A percentile compares a stretch with the other conserved stretches of the same genome.
phyloP scores from a whole-genome alignment of 2,888 invertebrate genomes.

The Trachelus troglodyta region DNA sequence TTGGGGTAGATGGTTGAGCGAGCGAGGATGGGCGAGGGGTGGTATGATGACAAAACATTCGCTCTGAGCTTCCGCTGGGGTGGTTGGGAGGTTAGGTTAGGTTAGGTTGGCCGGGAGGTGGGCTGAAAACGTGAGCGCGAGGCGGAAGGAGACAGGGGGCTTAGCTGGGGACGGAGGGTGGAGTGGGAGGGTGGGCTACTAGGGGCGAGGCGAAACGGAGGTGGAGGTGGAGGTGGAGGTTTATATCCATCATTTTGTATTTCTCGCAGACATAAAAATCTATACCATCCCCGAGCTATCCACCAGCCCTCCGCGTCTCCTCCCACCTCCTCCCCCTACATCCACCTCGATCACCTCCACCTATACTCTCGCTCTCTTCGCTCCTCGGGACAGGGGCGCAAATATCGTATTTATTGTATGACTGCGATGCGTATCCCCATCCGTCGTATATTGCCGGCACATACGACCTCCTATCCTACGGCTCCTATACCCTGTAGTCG shows the following conservation, averaged over 20 bases:
- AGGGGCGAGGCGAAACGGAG: constrained; percentile 39
- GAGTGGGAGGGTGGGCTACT: constrained; percentile 25
- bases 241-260: constrained; percentile 65
- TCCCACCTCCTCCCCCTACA: constrained; percentile 13
- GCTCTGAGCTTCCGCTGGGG: constrained; percentile 57
- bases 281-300: constrained; percentile 56
- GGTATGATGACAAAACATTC: constrained; percentile 64
- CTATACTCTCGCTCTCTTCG: constrained; percentile 32
- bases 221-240: constrained; percentile 42
- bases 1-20: not conserved
- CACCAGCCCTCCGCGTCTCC: constrained; percentile 27
- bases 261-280: constrained; percentile 65
- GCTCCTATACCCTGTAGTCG: not conserved
- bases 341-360: constrained; percentile 28
- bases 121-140: constrained; percentile 51
- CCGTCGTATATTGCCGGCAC: constrained; percentile 30
- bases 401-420: constrained; percentile 62
- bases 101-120: constrained; percentile 12
- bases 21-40: constrained; percentile 32
- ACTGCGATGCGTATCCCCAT: constrained; percentile 32
- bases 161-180: constrained; percentile 13
- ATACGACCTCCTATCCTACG: constrained; percentile 31
- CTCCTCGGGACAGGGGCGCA: constrained; percentile 44
- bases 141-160: constrained; percentile 46
- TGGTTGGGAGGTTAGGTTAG: constrained; percentile 31